Evolutionary conservation across 2,797 vertebrate genomes (phyloP), one percentile per base, ranked within the genome.

Genomic region (Enteromius afrohamiltoni): DNA sequence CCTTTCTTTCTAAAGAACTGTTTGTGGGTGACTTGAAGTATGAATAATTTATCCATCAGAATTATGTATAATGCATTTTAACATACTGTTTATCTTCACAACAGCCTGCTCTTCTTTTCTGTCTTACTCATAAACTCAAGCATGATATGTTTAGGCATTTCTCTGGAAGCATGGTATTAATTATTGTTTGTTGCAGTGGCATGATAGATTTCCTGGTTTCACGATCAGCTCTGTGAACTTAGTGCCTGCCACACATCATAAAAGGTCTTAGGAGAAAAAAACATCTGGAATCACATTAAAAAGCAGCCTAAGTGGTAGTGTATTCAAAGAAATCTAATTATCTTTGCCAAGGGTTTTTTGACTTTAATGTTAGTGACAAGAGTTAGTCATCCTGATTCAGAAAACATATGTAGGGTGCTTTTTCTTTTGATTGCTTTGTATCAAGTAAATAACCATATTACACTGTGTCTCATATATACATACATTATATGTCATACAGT

Each of bases 31-130:
- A 23, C 16, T 49, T 74, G 3, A 13, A 29, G n/a, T 49, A 51
- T 42, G 45, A 74, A 51, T 74, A 34, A 74, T 45, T 34, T 34
- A 74, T 26, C 21, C 69, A 47, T 42, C 13, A 71, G 69, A 71
- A 47, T 71, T 26, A 47, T 71, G 69, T 49, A 45, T 49, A 29
- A 51, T 74, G 47, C 26, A 73, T 73, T 73, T 73, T 9, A 29
- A 49, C 51, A 29, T 49, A 19, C 45, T 37, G 60, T 16, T 62
- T 62, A 71, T 74, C 71, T 74, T 29, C 70, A 51, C 70, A 73
- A 51, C 13, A 19, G 70, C n/a, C 13, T 26, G 23, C 16, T 71
- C n/a, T 49, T 53, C 45, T 74, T 29, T 74, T 74, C 23, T 53
- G 53, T 62, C 29, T 70, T 13, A 40, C 34, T 40, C 34, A 37